Evolutionary conservation across 2,888 invertebrate genomes (phyloP).

Genomic region (Mesochorus sp.): DNA sequence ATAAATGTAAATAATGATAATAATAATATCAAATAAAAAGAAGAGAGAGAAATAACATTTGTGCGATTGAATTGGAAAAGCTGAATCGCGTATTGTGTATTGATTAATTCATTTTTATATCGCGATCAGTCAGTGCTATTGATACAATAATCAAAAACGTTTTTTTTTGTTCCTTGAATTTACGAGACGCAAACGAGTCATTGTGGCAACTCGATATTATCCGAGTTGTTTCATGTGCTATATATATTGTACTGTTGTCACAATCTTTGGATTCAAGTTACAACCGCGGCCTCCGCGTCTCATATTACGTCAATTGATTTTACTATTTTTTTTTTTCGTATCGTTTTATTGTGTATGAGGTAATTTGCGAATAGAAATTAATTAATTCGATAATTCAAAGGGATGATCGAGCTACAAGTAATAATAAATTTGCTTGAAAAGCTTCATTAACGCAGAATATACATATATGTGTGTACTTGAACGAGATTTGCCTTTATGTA

Average conservation of each 20-base stretch:
- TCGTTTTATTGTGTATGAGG: background rate
- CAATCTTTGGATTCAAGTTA: slow-evolving; percentile 34
- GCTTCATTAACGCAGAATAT: slow-evolving; percentile 19
- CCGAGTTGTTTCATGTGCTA: background rate
- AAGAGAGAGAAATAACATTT: background rate
- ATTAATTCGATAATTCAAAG: background rate
- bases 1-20: too few species aligned
- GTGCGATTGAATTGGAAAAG: background rate
- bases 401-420: background rate
- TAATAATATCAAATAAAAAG: background rate
- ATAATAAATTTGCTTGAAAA: slow-evolving; percentile 13
- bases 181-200: background rate
- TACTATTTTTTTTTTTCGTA: background rate
- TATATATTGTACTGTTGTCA: slow-evolving; percentile 8
- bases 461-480: too few species aligned
- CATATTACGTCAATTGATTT: background rate
- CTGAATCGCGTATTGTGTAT: background rate
- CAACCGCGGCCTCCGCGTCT: slow-evolving; percentile 32
- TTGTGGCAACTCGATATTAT: slow-evolving; percentile 21
- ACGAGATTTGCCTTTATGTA: slow-evolving; percentile 18
- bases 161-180: background rate
- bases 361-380: background rate
- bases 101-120: background rate
- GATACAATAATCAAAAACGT: too few species aligned
- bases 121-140: background rate